A percentile compares a stretch with the other conserved stretches of the same genome.
Conservation (phyloP, 2,797 vertebrate species). For the Sebastes nivosus region DNA sequence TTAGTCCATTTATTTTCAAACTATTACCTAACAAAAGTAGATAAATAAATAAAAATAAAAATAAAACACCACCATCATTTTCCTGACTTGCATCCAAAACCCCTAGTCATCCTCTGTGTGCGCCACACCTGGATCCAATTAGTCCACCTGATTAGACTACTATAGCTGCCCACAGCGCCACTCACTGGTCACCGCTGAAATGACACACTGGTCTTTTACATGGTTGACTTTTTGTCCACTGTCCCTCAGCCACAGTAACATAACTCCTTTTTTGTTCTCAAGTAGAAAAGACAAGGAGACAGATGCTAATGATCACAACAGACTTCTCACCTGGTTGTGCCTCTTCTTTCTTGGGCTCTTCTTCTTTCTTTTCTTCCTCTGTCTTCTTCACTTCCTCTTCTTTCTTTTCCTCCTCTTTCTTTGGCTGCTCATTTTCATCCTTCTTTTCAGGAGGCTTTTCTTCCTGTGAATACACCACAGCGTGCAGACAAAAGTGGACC, state of each 20-base stretch:
- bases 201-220: background rate
- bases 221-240: background rate
- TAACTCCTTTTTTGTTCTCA: background rate
- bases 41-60: no score
- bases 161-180: no score
- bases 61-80: no score
- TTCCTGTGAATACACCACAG: conserved; percentile 45
- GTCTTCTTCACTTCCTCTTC: background rate
- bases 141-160: no score
- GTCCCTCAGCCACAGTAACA: background rate
- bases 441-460: conserved; percentile 63
- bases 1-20: no score
- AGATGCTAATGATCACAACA: background rate
- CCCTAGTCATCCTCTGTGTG: no score
- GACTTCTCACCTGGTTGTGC: conserved; percentile 29
- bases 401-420: conserved; percentile 21
- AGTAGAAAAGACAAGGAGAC: background rate
- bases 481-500: background rate
- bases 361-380: conserved; percentile 8
- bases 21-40: no score
- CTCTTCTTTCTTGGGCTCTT: conserved; percentile 50
- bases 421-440: conserved; percentile 50
- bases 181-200: no score
- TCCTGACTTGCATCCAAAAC: no score
- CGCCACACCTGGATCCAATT: no score